Base-by-base conservation (phyloP, 2,888 invertebrate species). In the Coronaproctus castanopsis region DNA sequence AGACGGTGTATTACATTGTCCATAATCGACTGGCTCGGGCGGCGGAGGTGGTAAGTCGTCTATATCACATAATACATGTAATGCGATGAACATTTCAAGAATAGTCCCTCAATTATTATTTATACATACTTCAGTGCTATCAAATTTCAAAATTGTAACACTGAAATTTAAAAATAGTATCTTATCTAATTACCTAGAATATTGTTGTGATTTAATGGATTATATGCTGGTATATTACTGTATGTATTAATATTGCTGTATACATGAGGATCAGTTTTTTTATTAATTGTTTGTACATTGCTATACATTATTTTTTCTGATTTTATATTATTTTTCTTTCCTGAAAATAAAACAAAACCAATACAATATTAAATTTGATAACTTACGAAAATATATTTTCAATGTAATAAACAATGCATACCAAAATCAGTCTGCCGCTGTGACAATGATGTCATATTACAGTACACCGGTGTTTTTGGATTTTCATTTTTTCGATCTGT, bases 11-110 rank as follows among this genome's bases (percentile, higher is more conserved):
- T 71, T 54, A 21, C 57, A 73, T 22, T 73, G 73, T 55, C 65
- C 70, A 62, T 74, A 75, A 59, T 74, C 74, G 1, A 70, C 73
- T 1, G 76, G 72, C 24, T 77, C 74, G 1, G 80, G 80, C 48
- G 80, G 79, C 19, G 79, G 79, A 10, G 75, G 74, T 2, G 83
- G 82, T 63, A 81, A 71, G 67, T 80, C 78, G 67, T 79, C 80
- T 71, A 70, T 68, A 67, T 65, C 55, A 57, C 53, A 52, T 56
- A 61, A 56, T 61, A 57, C 3, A 23, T 51, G 36, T 36, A 36
- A 36, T 36, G 14, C 36, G 36, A 36, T 36, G 5, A 14, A 36
- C 5, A 36, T 36, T n/a, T n/a, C n/a, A n/a, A n/a, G n/a, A n/a
- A n/a, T n/a, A n/a, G n/a, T n/a, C n/a, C n/a, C n/a, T n/a, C n/a